Evolutionary conservation across 2,888 invertebrate species (phyloP).

Genomic region (Graphium colonna): DNA sequence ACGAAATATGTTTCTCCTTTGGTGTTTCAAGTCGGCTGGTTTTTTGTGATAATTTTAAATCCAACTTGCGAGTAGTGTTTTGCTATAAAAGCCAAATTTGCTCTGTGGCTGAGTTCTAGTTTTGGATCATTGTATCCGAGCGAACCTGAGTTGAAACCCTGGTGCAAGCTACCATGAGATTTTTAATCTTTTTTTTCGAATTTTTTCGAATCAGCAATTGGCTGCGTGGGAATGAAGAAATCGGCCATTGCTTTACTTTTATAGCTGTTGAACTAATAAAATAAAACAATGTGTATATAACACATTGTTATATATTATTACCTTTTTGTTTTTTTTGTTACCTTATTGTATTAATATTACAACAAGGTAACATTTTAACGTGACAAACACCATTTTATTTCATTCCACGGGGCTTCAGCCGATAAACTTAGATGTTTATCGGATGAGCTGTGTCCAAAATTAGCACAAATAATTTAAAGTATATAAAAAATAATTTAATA

Average conservation of each 20-base stretch:
- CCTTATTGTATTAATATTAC: background rate
- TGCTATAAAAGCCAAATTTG: background rate
- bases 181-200: background rate
- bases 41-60: no score
- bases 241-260: no score
- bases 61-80: background rate
- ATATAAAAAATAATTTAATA: no score
- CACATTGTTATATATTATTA: background rate
- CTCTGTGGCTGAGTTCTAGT: background rate
- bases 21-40: background rate
- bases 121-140: background rate
- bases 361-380: background rate
- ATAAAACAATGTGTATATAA: background rate
- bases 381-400: background rate
- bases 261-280: background rate
- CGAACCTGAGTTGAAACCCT: no score
- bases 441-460: background rate
- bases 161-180: background rate
- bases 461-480: no score
- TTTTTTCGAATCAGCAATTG: background rate
- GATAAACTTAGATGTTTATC: background rate
- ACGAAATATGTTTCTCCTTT: background rate
- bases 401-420: background rate
- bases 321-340: background rate
- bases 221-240: no score